Percentiles rank a stretch among this genome's conserved stretches.
Conservation (phyloP, 2,888 invertebrate genomes). For the Deladenus siricidicola region DNA sequence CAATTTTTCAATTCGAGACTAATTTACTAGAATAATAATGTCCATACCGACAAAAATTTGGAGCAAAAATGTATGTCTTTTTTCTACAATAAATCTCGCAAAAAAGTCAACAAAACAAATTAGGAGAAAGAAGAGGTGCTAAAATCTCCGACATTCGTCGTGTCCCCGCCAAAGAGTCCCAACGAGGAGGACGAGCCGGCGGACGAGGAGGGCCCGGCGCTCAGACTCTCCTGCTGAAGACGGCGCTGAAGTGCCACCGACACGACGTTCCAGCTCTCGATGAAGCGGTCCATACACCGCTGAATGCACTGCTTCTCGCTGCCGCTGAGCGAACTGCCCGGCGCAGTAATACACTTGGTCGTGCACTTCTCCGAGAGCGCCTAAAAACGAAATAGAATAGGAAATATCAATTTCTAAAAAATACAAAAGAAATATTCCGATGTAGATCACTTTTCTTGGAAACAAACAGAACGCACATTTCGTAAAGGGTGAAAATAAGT, state of each 20-base stretch:
- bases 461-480: background rate
- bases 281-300: constrained; percentile 60
- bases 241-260: constrained; percentile 78
- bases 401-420: background rate
- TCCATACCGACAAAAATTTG: too few species aligned
- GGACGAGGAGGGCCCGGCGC: constrained; percentile 8
- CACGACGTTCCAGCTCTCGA: constrained; percentile 89
- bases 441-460: too few species aligned
- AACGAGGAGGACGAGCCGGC: background rate
- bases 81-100: too few species aligned
- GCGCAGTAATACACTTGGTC: constrained; percentile 46
- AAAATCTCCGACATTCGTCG: background rate
- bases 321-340: constrained; percentile 39
- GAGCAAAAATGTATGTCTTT: too few species aligned
- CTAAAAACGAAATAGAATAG: constrained; percentile 24
- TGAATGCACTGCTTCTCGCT: constrained; percentile 48
- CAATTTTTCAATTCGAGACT: too few species aligned
- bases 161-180: background rate
- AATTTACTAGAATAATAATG: too few species aligned
- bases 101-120: too few species aligned
- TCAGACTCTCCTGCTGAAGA: constrained; percentile 68
- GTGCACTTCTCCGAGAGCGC: constrained; percentile 51
- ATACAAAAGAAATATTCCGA: too few species aligned
- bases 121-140: background rate
- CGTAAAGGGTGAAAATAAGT: background rate